Base-by-base conservation (phyloP, 2,888 invertebrate species). In the Cactoblastis cactorum region DNA sequence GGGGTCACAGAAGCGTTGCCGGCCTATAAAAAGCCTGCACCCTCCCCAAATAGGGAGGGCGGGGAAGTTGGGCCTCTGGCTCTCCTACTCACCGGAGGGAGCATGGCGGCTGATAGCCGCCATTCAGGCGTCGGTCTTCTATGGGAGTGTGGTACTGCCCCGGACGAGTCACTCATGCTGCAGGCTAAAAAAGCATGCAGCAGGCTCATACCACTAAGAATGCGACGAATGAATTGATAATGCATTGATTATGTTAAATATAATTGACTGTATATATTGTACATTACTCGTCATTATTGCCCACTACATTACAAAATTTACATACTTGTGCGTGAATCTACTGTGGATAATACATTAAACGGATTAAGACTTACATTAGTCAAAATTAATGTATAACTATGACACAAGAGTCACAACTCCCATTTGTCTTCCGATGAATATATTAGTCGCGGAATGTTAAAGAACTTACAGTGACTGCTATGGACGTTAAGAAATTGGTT, bases 271-370 rank as follows among this genome's bases (percentile, higher is more conserved):
- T 28, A 43, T 28, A 15, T 12, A 32, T 43, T 28, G 17, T n/a
- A 24, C 28, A 43, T 43, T 32, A 43, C 11, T 24, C 24, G 8
- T 43, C 17, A 28, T 43, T 43, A 28, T 15, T 8, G 43, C 15
- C 43, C 22, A 22, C 28, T 43, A 43, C n/a, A 28, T 43, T 32
- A 43, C 28, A 28, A 43, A 43, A 43, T 43, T 43, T 28, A 28
- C 43, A 43, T 43, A 28, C 15, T 28, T 28, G 43, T 43, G 43
- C 43, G 43, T 43, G 43, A 28, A 15, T 43, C 28, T 11, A 43
- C 15, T 43, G 14, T 32, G 15, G 32, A 43, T 43, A 43, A 28
- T 43, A 15, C 43, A 24, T 43, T 28, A 32, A 43, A 28, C 43
- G 17, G 24, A 43, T 28, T 22, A 32, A 43, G 43, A n/a, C 43